A percentile compares a stretch with the other conserved stretches of the same genome.
Evolutionary conservation across 2,113 vertebrate genomes (phyloP).

Genomic region (Aptenodytes patagonicus): DNA sequence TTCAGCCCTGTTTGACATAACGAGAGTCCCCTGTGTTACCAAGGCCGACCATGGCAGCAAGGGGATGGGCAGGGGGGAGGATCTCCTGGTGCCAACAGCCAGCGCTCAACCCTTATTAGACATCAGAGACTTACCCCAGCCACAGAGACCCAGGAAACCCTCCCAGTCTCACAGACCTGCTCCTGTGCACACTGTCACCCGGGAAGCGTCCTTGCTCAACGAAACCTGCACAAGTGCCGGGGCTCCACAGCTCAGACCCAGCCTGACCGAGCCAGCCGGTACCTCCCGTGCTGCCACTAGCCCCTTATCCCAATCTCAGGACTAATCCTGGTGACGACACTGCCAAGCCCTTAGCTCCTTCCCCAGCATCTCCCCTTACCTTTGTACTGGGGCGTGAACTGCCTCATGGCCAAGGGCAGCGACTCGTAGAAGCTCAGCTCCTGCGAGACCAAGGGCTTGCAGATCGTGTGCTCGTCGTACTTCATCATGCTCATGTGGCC

Average conservation of each 20-base stretch:
- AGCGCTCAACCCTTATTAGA: background rate
- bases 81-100: background rate
- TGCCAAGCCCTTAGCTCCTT: background rate
- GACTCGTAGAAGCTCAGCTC: slow-evolving; percentile 78
- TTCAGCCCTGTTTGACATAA: background rate
- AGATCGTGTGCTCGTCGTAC: slow-evolving; percentile 73
- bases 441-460: slow-evolving; percentile 75
- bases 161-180: background rate
- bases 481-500: slow-evolving; percentile 77
- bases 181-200: accelerated
- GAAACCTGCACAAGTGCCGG: too few species aligned
- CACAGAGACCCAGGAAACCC: background rate
- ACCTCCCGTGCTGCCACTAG: background rate
- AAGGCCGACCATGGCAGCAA: background rate
- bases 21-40: too few species aligned
- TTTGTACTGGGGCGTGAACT: slow-evolving; percentile 79
- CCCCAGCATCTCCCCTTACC: slow-evolving; percentile 42
- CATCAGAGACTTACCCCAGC: background rate
- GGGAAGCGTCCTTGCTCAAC: background rate
- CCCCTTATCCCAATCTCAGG: background rate
- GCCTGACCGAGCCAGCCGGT: accelerated
- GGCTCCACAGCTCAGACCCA: background rate
- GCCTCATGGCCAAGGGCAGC: slow-evolving; percentile 73
- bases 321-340: background rate
- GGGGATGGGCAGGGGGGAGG: background rate